A percentile compares a stretch with the other conserved stretches of the same genome.
These are phyloP conservation scores for Drosophila santomea DNA, from an alignment of 1,140 invertebrate genomes.

Conservation along the genomic window DNA sequence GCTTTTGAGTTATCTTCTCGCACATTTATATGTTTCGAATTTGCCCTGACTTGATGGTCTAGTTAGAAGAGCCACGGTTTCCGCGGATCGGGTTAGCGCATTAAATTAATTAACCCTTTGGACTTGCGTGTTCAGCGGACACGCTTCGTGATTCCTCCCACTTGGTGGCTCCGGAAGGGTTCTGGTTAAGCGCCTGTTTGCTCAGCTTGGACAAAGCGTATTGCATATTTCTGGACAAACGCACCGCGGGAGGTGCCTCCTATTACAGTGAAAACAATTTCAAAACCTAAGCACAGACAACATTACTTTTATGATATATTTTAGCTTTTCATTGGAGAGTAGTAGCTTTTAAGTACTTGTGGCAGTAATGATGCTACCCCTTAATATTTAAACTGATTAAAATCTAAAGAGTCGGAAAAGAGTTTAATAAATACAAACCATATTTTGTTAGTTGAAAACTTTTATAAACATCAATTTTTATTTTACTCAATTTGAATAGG, in stretches of 20 bases:
- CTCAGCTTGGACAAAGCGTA: constrained; percentile 64
- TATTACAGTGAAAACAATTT: neutral
- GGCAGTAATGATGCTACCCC: no score
- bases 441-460: no score
- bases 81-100: constrained; percentile 33
- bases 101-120: constrained; percentile 81
- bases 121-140: constrained; percentile 71
- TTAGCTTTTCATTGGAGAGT: no score
- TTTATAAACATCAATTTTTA: no score
- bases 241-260: constrained; percentile 19
- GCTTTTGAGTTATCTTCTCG: neutral
- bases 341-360: no score
- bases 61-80: constrained; percentile 22
- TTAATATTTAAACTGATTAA: no score
- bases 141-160: constrained; percentile 50
- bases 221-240: constrained; percentile 65
- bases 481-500: no score
- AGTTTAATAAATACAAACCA: no score
- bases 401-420: no score
- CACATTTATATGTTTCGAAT: constrained; percentile 1
- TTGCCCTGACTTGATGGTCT: constrained; percentile 29
- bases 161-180: neutral
- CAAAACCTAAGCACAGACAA: neutral
- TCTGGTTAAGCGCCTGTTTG: constrained; percentile 62
- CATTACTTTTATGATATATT: no score